phyloP scores from a whole-genome alignment of 37 sponge, comb jelly and placozoan genomes.

The Trichoplax adhaerens region DNA sequence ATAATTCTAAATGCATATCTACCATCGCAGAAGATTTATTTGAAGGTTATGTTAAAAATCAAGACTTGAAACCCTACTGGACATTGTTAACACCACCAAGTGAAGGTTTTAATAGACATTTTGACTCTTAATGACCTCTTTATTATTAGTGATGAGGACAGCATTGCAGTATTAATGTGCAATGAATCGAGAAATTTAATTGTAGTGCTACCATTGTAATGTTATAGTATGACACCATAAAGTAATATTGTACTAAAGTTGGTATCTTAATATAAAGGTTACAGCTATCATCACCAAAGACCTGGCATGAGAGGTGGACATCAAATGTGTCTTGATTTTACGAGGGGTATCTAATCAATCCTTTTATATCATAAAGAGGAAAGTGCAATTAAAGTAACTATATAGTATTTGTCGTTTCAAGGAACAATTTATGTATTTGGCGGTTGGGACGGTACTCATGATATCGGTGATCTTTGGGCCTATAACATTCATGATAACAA shows the following conservation, averaged over 20 bases:
- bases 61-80: conserved; percentile 37
- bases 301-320: conserved; percentile 74
- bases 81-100: not conserved
- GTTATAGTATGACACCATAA: too few relatives aligned
- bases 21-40: conserved; percentile 25
- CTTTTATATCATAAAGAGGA: not conserved
- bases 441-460: conserved; percentile 72
- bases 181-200: too few relatives aligned
- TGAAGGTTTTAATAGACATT: too few relatives aligned
- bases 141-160: too few relatives aligned
- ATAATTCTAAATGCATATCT: too few relatives aligned
- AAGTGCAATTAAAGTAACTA: conserved; percentile 1
- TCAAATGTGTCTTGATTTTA: conserved; percentile 57
- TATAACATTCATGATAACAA: conserved; percentile 12
- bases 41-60: conserved; percentile 20
- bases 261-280: too few relatives aligned
- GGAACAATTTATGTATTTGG: conserved; percentile 61
- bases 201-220: too few relatives aligned
- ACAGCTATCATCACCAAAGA: not conserved
- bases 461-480: conserved; percentile 67
- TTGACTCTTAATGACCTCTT: too few relatives aligned
- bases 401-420: not conserved
- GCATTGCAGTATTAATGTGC: too few relatives aligned
- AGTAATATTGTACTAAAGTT: too few relatives aligned
- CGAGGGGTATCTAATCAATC: conserved; percentile 1